Percentiles rank a stretch among this genome's conserved stretches.
These are phyloP conservation scores for Spodoptera picta DNA, from an alignment of 2,888 invertebrate species.

Conservation along the genomic window DNA sequence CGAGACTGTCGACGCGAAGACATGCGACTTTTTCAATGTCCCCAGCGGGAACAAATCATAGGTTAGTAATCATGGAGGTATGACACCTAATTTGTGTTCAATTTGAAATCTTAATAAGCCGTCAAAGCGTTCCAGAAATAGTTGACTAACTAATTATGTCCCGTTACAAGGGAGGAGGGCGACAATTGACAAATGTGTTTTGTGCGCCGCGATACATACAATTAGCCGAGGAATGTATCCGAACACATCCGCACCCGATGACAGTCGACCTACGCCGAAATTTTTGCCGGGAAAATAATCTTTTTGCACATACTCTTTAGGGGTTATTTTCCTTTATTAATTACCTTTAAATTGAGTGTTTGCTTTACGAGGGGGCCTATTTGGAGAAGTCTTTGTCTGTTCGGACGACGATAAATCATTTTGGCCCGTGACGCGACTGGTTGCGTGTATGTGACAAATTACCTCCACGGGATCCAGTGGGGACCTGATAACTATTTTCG, in stretches of 20 bases:
- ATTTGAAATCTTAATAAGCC: constrained; percentile 88
- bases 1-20: constrained; percentile 78
- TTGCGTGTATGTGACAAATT: constrained; percentile 84
- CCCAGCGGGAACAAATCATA: constrained; percentile 63
- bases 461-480: constrained; percentile 75
- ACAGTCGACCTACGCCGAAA: constrained; percentile 71
- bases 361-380: constrained; percentile 79
- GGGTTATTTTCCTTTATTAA: constrained; percentile 77
- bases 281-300: constrained; percentile 77
- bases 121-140: constrained; percentile 87
- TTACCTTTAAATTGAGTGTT: constrained; percentile 82
- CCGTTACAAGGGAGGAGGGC: constrained; percentile 75
- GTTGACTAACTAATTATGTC: constrained; percentile 82
- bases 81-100: constrained; percentile 88
- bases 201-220: constrained; percentile 82
- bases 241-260: constrained; percentile 73
- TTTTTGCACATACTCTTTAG: constrained; percentile 70
- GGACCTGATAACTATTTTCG: constrained; percentile 68
- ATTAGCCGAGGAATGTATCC: constrained; percentile 84
- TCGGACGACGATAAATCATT: constrained; percentile 82
- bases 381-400: constrained; percentile 82
- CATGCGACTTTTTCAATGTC: constrained; percentile 77
- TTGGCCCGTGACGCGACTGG: constrained; percentile 77
- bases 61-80: constrained; percentile 81
- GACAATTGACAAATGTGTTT: constrained; percentile 88